phyloP scores from a whole-genome alignment of 2,113 vertebrate species.

The Chitala chitala region DNA sequence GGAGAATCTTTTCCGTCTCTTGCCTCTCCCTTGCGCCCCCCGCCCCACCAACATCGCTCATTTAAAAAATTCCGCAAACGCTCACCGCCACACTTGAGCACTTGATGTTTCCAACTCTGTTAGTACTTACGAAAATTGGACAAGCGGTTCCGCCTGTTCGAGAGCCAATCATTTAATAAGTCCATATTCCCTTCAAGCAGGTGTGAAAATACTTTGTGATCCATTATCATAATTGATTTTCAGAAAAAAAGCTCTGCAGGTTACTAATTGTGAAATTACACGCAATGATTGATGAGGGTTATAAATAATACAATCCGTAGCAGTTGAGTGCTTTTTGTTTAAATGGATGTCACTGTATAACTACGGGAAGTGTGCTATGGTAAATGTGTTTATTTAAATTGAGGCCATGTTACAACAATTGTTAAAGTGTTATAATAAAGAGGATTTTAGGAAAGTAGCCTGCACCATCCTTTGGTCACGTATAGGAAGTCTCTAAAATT shows the following conservation, averaged over 20 bases:
- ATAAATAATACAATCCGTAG: conserved; percentile 3
- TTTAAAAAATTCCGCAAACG: conserved; percentile 8
- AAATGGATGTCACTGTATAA: conserved; percentile 6
- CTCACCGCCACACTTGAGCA: conserved; percentile 58
- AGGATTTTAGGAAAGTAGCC: background rate
- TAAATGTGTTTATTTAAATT: background rate
- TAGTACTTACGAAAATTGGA: conserved; percentile 86
- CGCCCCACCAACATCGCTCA: background rate
- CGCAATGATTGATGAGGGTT: background rate
- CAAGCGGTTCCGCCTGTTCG: conserved; percentile 70
- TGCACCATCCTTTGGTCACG: too few relatives aligned
- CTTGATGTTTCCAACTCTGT: conserved; percentile 68
- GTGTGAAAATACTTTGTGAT: conserved; percentile 68
- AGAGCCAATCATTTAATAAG: conserved; percentile 84
- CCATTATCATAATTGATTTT: conserved; percentile 65
- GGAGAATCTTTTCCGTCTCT: conserved; percentile 30
- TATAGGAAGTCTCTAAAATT: too few relatives aligned
- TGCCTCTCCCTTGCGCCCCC: background rate
- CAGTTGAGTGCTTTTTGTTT: conserved; percentile 15
- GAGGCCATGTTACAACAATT: background rate
- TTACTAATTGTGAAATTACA: conserved; percentile 10
- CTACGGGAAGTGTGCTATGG: background rate
- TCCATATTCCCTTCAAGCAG: conserved; percentile 61
- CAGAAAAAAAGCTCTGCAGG: conserved; percentile 38
- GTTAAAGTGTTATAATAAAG: conserved; percentile 5